Base-by-base conservation (phyloP, 1,140 invertebrate species). In the Drosophila arizonae region DNA sequence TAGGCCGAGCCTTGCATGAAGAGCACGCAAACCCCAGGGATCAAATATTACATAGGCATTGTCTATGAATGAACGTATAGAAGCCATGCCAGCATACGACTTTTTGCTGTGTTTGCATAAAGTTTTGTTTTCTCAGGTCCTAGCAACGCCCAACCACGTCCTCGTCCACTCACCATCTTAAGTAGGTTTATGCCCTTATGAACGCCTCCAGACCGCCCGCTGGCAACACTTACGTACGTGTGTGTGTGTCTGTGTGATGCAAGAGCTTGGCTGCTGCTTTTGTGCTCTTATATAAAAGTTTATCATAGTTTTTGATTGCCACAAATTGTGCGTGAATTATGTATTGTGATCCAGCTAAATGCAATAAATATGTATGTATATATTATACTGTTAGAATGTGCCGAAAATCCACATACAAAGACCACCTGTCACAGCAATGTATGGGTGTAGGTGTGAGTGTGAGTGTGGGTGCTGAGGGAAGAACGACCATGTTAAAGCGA, bases 51-150 rank as follows among this genome's bases (percentile, higher is more conserved):
- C 24, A 28, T n/a, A 30, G n/a, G 55, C 52, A 46, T 30, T 48
- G 26, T 24, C 55, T 52, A 55, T 64, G 65, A 79, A 74, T 70
- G 75, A 60, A 28, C 58, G 6, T 2, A 24, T 17, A 60, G 15
- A 48, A 56, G 33, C 54, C 43, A 46, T 54, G 17, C 54, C 65
- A 26, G 48, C 48, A 36, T 43, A 54, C 41, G 72, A 79, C 82
- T 76, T 86, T 54, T 63, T 87, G 82, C 81, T 81, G 68, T 81
- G 78, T 86, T 86, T 87, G 82, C 82, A 82, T 81, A 73, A 79
- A 81, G 72, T 79, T 87, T 72, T 70, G 64, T 64, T 81, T 77
- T 60, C 24, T 33, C 43, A 9, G 66, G 55, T 3, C 50, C 24
- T 52, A 50, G 77, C 11, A 77, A 65, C 65, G 60, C 61, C 60